phyloP scores from a whole-genome alignment of 35 echinoderm and acorn worm genomes.

The Ophiothrix spiculata region DNA sequence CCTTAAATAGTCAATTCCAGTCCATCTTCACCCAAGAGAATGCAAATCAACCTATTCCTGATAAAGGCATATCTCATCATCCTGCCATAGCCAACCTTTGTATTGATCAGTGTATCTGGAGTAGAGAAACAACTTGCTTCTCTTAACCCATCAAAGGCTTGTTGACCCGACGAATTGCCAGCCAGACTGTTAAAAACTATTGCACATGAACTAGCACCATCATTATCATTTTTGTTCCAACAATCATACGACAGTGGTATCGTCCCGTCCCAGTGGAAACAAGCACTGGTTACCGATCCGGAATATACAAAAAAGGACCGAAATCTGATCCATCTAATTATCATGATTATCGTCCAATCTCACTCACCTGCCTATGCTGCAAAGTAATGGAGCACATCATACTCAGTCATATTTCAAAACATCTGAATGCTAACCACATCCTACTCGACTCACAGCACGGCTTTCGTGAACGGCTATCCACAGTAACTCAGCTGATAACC shows the following conservation, averaged over 20 bases:
- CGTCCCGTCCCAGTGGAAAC: conserved; percentile 31
- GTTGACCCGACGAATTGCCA: conserved; percentile 38
- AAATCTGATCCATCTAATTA: conserved; percentile 35
- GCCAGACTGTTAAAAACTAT: conserved; percentile 24
- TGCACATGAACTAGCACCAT: conserved; percentile 37
- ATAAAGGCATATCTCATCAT: neutral
- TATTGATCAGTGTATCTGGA: too few relatives aligned
- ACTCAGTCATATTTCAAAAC: conserved; percentile 34
- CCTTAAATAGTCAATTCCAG: conserved; percentile 22
- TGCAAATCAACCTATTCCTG: neutral
- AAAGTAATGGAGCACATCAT: conserved; percentile 52
- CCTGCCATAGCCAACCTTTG: too few relatives aligned
- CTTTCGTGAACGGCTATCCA: conserved; percentile 35
- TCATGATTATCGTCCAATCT: conserved; percentile 37
- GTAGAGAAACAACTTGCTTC: conserved; percentile 36
- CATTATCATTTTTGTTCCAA: conserved; percentile 39
- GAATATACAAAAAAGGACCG: conserved; percentile 43
- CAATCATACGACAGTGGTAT: conserved; percentile 35
- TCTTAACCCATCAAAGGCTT: conserved; percentile 34
- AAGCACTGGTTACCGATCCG: conserved; percentile 35
- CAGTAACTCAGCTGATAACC: conserved; percentile 33
- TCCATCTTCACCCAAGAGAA: neutral
- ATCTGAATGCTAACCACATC: conserved; percentile 40
- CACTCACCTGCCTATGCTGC: conserved; percentile 37
- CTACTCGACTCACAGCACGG: conserved; percentile 49